Base-by-base conservation (phyloP, 2,888 invertebrate genomes). In the Hydrotaea diabolus region DNA sequence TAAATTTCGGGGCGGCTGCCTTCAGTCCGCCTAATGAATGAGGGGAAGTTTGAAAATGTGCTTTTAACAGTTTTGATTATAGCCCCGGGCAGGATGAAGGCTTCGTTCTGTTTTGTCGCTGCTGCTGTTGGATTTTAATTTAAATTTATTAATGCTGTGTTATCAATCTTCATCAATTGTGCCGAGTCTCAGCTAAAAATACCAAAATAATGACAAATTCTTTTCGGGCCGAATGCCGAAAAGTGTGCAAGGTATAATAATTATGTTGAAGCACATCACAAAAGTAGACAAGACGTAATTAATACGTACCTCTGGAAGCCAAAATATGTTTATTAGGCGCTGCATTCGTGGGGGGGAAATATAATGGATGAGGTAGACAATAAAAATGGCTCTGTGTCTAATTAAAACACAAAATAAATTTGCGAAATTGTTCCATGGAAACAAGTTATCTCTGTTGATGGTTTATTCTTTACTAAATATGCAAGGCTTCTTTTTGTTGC, bases 331-430 rank as follows among this genome's bases (percentile, higher is more conserved):
- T 39, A 39, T 39, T 39, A 39, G 13, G 39, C 13, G 39, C 39
- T 39, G 7, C 9, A 2, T 39, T 39, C 39, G 21, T 23, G 13
- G 13, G 49, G n/a, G 9, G n/a, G 1, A 49, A 4, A 59, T 26
- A 17, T 26, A 62, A 62, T 62, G 62, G 13, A 62, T 23, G 62
- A 26, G 62, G 11, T n/a, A 26, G 21, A 62, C n/a, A 26, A 26
- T 23, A n/a, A 11, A 62, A 26, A 62, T 36, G 0, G 13, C 21
- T 31, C 7, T 31, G n/a, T 87, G 83, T 76, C 85, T 87, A 89
- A 86, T 88, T 88, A 88, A 88, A 88, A 87, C n/a, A 87, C 87
- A 85, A 83, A 49, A 49, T n/a, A 49, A 49, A 49, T 15, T n/a
- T 49, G 7, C 2, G 13, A n/a, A 49, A 49, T 49, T 2, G 2